phyloP scores from a whole-genome alignment of 2,113 vertebrate species.

The Phaethornis superciliosus region DNA sequence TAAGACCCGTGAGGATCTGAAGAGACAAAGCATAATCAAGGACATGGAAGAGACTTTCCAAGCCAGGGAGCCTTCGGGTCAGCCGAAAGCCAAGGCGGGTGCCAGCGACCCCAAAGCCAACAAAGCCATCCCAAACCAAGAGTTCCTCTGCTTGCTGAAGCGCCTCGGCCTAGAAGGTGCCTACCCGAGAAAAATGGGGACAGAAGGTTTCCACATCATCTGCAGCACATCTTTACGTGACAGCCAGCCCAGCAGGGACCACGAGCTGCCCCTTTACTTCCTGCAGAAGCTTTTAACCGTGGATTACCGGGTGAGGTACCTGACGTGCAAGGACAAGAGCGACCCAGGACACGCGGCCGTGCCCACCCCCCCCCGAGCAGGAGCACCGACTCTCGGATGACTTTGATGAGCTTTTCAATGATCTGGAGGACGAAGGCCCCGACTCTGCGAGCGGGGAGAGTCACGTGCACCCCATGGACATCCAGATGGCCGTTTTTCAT shows the following conservation, averaged over 20 bases:
- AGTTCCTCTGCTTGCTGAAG: conserved; percentile 27
- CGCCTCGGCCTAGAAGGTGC: conserved; percentile 53
- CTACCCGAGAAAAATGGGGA: conserved; percentile 60
- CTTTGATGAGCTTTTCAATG: conserved; percentile 27
- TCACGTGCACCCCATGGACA: conserved; percentile 76
- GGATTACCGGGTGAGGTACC: conserved; percentile 69
- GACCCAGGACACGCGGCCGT: fast-evolving
- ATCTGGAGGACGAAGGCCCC: neutral
- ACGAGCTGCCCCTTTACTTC: conserved; percentile 69
- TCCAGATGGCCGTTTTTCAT: conserved; percentile 80
- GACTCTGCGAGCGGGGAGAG: neutral
- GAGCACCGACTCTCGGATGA: neutral
- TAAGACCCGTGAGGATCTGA: neutral
- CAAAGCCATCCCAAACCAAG: neutral
- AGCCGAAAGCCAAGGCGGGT: neutral
- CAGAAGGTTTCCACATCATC: conserved; percentile 61
- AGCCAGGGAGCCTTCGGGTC: neutral
- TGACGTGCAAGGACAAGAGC: conserved; percentile 3
- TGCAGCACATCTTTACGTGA: neutral
- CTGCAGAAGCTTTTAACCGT: conserved; percentile 62
- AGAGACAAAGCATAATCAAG: neutral
- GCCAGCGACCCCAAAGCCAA: neutral
- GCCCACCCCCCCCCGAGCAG: neutral
- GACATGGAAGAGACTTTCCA: conserved; percentile 24
- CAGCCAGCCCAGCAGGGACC: conserved; percentile 48